Evolutionary conservation across 2,797 vertebrate species (phyloP), one percentile per base, ranked within the genome.

Genomic region (Heterohyrax brucei): DNA sequence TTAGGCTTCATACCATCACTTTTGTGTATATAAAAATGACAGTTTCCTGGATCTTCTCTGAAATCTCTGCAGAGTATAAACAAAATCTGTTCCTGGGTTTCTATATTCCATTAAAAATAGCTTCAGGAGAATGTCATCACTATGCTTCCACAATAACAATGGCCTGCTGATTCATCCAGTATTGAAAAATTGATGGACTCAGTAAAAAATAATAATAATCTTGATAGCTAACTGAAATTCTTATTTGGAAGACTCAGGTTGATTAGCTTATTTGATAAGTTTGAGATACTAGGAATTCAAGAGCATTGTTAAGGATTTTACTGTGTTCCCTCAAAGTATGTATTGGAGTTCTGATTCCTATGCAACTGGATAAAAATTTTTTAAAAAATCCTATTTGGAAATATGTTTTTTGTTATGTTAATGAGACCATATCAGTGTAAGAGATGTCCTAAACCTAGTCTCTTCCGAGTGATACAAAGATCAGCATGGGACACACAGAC

Each of bases 241-340:
- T 68, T 73, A 93, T 79, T 68, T 91, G 19, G 89, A 80, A 87
- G 18, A 53, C 21, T 77, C 53, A 78, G 68, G 46, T 22, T 66
- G 16, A 78, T 18, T 48, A 30, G 6, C 28, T 82, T 3, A 81
- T 80, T 75, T 86, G 64, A 13, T 66, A 86, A 87, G 2, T 18
- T 0, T 44, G 13, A 75, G 7, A 4, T 64, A 77, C 28, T 77
- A 81, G 16, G 3, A 79, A 79, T 83, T 79, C 8, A 91, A 78
- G 21, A 33, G 2, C 26, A 61, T 21, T 3, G 44, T 76, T 61
- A 70, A 33, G 68, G 68, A 70, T 70, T 70, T 5, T 70, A 33
- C 33, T 70, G 68, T 33, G 5, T 70, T 6, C 13, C 66, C 30
- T 30, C 14, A 33, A 70, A 70, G 33, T 18, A 70, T 70, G 16